Percentiles rank a stretch among this genome's conserved stretches.
phyloP scores from a whole-genome alignment of 2,888 invertebrate species.

The Chamaedrilus cognettii region DNA sequence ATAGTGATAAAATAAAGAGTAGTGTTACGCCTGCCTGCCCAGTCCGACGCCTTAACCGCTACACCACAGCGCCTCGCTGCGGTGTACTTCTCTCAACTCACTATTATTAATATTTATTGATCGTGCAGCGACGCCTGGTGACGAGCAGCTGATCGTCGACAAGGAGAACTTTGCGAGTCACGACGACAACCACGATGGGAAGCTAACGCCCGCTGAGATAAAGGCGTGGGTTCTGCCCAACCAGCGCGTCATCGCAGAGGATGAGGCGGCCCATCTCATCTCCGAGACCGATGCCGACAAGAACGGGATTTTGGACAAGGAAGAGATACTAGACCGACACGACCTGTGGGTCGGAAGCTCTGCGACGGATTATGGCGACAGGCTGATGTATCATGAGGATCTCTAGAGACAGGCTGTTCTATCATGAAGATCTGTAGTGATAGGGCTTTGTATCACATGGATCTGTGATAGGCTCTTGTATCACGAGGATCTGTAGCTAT shows the following conservation, averaged over 20 bases:
- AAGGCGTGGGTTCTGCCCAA: constrained; percentile 80
- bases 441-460: too few relatives aligned
- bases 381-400: constrained; percentile 63
- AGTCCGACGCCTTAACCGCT: too few relatives aligned
- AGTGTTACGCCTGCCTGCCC: too few relatives aligned
- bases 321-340: constrained; percentile 89
- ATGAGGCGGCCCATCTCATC: constrained; percentile 90
- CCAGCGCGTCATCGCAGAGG: constrained; percentile 78
- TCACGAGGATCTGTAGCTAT: too few relatives aligned
- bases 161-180: constrained; percentile 60
- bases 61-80: too few relatives aligned
- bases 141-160: constrained; percentile 45
- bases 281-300: constrained; percentile 50
- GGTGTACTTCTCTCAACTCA: too few relatives aligned
- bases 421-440: too few relatives aligned
- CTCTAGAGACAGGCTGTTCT: too few relatives aligned
- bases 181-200: constrained; percentile 64
- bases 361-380: constrained; percentile 97
- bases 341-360: constrained; percentile 98
- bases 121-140: constrained; percentile 29
- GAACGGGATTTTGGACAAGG: constrained; percentile 83
- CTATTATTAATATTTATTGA: too few relatives aligned
- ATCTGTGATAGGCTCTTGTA: too few relatives aligned
- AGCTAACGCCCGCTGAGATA: constrained; percentile 70
- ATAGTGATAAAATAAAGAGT: too few relatives aligned